Evolutionary conservation across 1,140 invertebrate genomes (phyloP).

Genomic region (Rhizoglyphus robini): DNA sequence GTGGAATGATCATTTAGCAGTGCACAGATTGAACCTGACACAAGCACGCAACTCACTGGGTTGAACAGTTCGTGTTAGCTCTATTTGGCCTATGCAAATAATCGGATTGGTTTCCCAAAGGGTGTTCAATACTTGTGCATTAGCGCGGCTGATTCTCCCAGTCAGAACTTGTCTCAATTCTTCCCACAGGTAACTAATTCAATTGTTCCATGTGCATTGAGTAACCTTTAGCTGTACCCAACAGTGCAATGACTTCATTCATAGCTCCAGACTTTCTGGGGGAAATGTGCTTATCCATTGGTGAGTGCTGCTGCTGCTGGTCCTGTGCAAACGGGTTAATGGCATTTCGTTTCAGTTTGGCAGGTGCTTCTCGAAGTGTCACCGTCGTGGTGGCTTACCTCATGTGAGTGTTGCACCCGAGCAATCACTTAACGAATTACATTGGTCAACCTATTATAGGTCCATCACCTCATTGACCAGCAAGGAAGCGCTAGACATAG

Average conservation of each 20-base stretch:
- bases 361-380: constrained; percentile 88
- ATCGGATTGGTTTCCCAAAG: constrained; percentile 11
- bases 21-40: no score
- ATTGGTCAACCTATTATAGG: neutral
- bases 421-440: neutral
- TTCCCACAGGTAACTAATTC: constrained; percentile 45
- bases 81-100: no score
- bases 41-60: no score
- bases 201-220: no score
- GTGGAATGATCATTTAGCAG: no score
- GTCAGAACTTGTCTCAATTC: constrained; percentile 82
- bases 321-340: neutral
- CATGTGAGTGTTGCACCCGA: constrained; percentile 55
- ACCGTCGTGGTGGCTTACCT: constrained; percentile 87
- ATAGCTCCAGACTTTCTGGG: constrained; percentile 66
- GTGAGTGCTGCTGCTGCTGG: constrained; percentile 40
- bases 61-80: no score
- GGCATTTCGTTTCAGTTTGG: constrained; percentile 44
- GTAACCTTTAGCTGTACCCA: no score
- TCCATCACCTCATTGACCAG: constrained; percentile 70
- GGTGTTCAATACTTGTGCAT: constrained; percentile 76
- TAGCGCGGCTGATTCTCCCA: constrained; percentile 75
- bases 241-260: constrained; percentile 88
- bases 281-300: constrained; percentile 91
- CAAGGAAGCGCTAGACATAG: constrained; percentile 83